Evolutionary conservation across 2,797 vertebrate genomes (phyloP).

Genomic region (Acrocephalus scirpaceus): DNA sequence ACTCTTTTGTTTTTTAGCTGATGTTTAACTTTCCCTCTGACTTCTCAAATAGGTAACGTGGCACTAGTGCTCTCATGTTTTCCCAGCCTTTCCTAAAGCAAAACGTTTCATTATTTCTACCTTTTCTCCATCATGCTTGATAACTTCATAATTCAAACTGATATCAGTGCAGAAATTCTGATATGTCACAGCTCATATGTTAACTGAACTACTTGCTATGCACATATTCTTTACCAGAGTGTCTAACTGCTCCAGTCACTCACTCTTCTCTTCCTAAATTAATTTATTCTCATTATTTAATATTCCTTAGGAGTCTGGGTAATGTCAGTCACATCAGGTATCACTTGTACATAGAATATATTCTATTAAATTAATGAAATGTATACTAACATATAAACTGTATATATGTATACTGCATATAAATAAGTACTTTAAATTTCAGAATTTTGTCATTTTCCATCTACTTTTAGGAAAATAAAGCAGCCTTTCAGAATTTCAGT

Average conservation of each 20-base stretch:
- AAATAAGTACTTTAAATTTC: conserved; percentile 40
- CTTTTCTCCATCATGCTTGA: not conserved
- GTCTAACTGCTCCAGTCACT: not conserved
- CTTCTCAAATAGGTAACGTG: not conserved
- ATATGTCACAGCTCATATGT: not conserved
- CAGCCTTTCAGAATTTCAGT: not conserved
- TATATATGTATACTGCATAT: not conserved
- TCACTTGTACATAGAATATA: not conserved
- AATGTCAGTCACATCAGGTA: conserved; percentile 9
- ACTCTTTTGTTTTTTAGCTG: not conserved
- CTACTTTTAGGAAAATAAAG: conserved; percentile 5
- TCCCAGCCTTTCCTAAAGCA: not conserved
- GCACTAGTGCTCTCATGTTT: not conserved
- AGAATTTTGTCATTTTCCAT: not conserved
- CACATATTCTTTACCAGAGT: not conserved
- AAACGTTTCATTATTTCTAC: not conserved
- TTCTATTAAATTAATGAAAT: conserved; percentile 1
- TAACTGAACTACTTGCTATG: conserved; percentile 12
- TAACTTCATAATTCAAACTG: not conserved
- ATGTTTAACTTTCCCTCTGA: not conserved
- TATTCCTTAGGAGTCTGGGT: not conserved
- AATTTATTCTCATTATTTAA: conserved; percentile 12
- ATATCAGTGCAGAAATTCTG: not conserved
- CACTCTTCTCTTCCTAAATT: not conserved
- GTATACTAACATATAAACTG: not conserved